A percentile compares a stretch with the other conserved stretches of the same genome.
phyloP scores from a whole-genome alignment of 2,888 invertebrate species.

The Chrysodeixis includens region DNA sequence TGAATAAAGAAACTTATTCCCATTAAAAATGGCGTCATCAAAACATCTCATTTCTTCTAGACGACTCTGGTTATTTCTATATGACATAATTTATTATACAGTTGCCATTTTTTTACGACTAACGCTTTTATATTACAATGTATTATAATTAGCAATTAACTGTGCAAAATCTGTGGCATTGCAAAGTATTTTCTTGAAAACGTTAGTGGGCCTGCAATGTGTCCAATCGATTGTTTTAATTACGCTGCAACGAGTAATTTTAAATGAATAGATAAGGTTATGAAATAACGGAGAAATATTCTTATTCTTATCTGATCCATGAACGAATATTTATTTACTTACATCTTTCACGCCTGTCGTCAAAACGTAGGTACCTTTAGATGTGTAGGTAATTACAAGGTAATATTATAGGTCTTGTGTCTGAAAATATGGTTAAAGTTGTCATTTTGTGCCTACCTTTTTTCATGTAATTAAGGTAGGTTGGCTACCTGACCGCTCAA shows the following conservation, averaged over 20 bases:
- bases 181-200: slow-evolving; percentile 7
- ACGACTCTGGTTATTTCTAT: too few relatives aligned
- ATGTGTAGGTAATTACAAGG: too few relatives aligned
- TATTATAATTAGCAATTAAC: not conserved
- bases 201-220: not conserved
- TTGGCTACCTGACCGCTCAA: too few relatives aligned
- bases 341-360: too few relatives aligned
- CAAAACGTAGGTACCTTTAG: too few relatives aligned
- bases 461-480: too few relatives aligned
- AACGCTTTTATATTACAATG: not conserved
- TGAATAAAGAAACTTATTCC: not conserved
- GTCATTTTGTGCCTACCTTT: too few relatives aligned
- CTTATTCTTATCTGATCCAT: slow-evolving; percentile 18
- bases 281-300: not conserved
- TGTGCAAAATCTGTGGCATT: not conserved
- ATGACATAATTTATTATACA: too few relatives aligned
- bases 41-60: too few relatives aligned
- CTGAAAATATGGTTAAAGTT: too few relatives aligned
- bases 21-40: not conserved
- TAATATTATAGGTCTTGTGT: too few relatives aligned
- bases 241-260: slow-evolving; percentile 20
- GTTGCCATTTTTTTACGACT: not conserved
- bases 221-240: slow-evolving; percentile 24
- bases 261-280: slow-evolving; percentile 42
- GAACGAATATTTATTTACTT: not conserved